Evolutionary conservation across 2,797 vertebrate genomes (phyloP), one percentile per base, ranked within the genome.

Genomic region (Microcaecilia unicolor): DNA sequence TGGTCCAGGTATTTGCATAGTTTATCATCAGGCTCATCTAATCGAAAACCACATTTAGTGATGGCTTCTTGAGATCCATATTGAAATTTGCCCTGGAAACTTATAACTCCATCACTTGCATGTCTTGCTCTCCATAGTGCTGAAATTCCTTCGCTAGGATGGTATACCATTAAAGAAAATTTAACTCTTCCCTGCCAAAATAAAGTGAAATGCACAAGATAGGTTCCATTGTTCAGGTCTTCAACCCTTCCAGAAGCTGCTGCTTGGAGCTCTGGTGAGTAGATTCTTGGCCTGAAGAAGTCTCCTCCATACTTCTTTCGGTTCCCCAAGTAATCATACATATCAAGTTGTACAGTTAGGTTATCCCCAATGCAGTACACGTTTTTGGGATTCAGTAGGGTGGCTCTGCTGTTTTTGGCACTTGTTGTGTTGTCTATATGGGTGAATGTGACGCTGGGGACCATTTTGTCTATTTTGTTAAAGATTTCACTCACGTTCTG

Each of bases 81-180:
- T 19, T 16, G 24, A 39, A 52, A 61, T 10, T 25, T 31, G 1
- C 51, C 61, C 0, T 4, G 24, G 25, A 67, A 62, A 9, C 16
- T 29, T 9, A 64, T 9, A 22, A 25, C 46, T 13, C 51, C 46
- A 4, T 30, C 24, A 10, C 51, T 53, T 25, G 53, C 37, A 11
- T 57, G 70, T 41, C 53, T 52, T 3, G 57, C 28, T 12, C 48
- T 51, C 70, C 61, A 67, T 19, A 66, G 43, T 5, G 57, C 61
- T 0, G 43, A 53, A 3, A 29, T 42, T 2, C 41, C 61, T 28
- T 65, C 53, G 5, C 47, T 53, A 25, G 63, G 39, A 24, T 53
- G 47, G 4, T 61, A 41, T 13, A 69, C 46, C 24, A 60, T 26
- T 7, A 50, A 8, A 14, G 59, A 61, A 16, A 56, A 37, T 2